These are phyloP conservation scores for Dicyrtomina minuta DNA, from an alignment of 2,888 invertebrate species.

Conservation along the genomic window DNA sequence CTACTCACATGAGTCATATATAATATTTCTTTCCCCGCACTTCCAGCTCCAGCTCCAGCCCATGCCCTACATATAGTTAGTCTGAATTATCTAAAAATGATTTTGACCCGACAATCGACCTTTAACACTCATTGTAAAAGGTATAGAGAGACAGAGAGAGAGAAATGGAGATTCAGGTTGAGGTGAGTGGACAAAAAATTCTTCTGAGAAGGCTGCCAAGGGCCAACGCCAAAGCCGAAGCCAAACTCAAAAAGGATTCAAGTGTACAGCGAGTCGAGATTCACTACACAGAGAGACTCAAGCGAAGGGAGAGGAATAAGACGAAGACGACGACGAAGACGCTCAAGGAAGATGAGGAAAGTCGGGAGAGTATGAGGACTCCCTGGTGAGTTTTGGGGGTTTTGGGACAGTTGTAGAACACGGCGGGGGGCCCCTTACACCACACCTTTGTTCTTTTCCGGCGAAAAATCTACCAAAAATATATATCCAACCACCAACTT, in stretches of 20 bases:
- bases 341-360: conserved; percentile 29
- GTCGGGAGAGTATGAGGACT: conserved; percentile 43
- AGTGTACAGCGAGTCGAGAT: too few species aligned
- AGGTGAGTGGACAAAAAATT: conserved; percentile 36
- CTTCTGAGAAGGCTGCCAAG: conserved; percentile 35
- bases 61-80: conserved; percentile 9
- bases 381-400: conserved; percentile 53
- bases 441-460: conserved; percentile 53
- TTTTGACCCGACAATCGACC: conserved; percentile 32
- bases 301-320: too few species aligned
- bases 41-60: too few species aligned
- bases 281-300: too few species aligned
- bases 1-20: background rate
- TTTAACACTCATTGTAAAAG: conserved; percentile 33
- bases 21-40: background rate
- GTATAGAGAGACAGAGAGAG: background rate
- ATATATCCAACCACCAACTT: conserved; percentile 37
- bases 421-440: conserved; percentile 51
- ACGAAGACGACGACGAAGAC: conserved; percentile 17
- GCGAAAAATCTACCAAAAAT: conserved; percentile 39
- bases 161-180: conserved; percentile 10
- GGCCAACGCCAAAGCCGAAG: conserved; percentile 5
- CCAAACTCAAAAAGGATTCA: too few species aligned
- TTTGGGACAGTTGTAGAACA: conserved; percentile 53
- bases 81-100: conserved; percentile 32